A percentile compares a stretch with the other conserved stretches of the same genome.
Evolutionary conservation across 2,797 vertebrate genomes (phyloP).

Genomic region (Mareca strepera): DNA sequence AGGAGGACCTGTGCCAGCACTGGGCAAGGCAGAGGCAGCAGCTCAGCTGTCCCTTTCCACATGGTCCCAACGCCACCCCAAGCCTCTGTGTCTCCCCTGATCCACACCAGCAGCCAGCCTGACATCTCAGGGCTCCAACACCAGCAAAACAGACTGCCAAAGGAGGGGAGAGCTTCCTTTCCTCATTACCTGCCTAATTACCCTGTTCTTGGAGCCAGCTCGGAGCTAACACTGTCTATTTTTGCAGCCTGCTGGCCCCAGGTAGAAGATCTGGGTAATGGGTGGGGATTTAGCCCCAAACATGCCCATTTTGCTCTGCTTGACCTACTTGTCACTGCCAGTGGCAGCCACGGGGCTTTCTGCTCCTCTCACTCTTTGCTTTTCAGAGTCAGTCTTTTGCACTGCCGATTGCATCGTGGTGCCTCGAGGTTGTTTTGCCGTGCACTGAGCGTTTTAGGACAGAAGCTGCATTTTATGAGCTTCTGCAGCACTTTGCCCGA

Average conservation of each 20-base stretch:
- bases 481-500: background rate
- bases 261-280: background rate
- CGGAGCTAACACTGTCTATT: background rate
- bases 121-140: background rate
- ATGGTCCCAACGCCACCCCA: background rate
- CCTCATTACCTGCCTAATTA: background rate
- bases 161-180: background rate
- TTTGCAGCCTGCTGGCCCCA: background rate
- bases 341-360: fast-evolving
- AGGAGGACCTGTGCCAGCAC: background rate
- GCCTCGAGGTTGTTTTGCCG: background rate
- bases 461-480: background rate
- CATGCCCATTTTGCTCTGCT: background rate
- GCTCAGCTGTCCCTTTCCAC: background rate
- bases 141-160: background rate
- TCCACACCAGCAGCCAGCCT: background rate
- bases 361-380: background rate
- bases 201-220: background rate
- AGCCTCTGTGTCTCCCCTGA: background rate
- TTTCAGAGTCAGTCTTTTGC: background rate
- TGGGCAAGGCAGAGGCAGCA: background rate
- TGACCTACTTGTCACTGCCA: background rate
- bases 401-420: background rate
- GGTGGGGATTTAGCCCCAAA: slow-evolving; percentile 23
- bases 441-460: background rate